Evolutionary conservation across 2,888 invertebrate species (phyloP).

Genomic region (Cremastinae sp.): DNA sequence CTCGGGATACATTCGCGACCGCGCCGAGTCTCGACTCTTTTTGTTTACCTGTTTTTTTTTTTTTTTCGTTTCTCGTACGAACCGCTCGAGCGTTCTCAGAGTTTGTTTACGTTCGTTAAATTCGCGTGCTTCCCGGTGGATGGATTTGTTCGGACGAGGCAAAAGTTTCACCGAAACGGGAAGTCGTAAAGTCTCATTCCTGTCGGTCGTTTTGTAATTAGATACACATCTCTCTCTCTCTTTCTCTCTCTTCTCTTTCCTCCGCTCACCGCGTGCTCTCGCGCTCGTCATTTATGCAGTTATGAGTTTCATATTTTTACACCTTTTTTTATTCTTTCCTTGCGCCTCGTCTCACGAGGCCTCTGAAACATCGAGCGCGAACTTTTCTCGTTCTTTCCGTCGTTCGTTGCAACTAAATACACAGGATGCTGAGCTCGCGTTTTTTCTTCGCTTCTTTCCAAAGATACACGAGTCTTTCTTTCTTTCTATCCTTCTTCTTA

Average conservation of each 20-base stretch:
- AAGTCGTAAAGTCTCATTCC: constrained; percentile 52
- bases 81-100: background rate
- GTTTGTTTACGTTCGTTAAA: background rate
- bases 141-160: constrained; percentile 14
- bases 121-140: background rate
- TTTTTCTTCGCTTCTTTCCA: background rate
- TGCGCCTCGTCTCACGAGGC: background rate
- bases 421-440: constrained; percentile 26
- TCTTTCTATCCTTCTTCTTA: no score
- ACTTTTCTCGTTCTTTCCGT: constrained; percentile 1
- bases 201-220: constrained; percentile 44
- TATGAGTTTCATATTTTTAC: constrained; percentile 33
- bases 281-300: constrained; percentile 6
- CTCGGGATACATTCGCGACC: no score
- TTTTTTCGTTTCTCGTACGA: background rate
- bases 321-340: constrained; percentile 1
- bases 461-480: constrained; percentile 27
- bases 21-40: background rate
- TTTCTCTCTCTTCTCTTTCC: no score
- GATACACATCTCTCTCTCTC: constrained; percentile 29
- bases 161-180: constrained; percentile 45
- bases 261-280: constrained; percentile 3
- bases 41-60: background rate
- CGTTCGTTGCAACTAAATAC: constrained; percentile 36
- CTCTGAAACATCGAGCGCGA: background rate